A percentile compares a stretch with the other conserved stretches of the same genome.
Evolutionary conservation across 64 coral and sea anemone species (phyloP).

Genomic region (Montipora efflorescens): DNA sequence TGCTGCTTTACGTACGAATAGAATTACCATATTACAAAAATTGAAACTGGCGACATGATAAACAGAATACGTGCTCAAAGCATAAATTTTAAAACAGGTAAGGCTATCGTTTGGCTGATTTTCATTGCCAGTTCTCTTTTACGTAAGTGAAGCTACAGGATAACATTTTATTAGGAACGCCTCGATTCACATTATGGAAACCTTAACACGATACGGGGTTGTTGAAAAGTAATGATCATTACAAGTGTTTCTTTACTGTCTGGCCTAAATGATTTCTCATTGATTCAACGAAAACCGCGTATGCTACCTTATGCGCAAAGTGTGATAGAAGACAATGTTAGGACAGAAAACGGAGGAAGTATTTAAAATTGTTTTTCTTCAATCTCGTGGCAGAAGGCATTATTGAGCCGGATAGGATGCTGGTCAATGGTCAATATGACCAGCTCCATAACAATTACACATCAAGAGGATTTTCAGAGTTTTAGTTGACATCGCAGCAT

Average conservation of each 20-base stretch:
- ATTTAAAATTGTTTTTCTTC: background rate
- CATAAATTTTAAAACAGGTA: too few species aligned
- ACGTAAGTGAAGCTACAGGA: too few species aligned
- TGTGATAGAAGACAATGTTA: background rate
- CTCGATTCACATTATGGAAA: too few species aligned
- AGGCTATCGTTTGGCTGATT: too few species aligned
- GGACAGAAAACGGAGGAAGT: conserved; percentile 1
- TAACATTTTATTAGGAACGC: too few species aligned
- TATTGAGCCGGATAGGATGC: background rate
- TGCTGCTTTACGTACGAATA: background rate
- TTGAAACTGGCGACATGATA: background rate
- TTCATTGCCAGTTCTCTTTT: too few species aligned
- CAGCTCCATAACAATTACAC: background rate
- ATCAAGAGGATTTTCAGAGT: too few species aligned
- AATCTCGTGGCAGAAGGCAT: too few species aligned
- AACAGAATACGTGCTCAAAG: too few species aligned
- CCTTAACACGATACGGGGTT: too few species aligned
- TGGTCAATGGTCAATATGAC: background rate
- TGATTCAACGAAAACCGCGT: background rate
- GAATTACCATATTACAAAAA: conserved; percentile 16
- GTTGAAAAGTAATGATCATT: too few species aligned
- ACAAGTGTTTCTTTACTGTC: background rate
- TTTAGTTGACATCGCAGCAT: too few species aligned
- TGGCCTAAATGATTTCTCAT: background rate
- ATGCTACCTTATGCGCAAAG: background rate